Conservation (phyloP, 1,140 invertebrate species). For the Drosophila bocki region DNA sequence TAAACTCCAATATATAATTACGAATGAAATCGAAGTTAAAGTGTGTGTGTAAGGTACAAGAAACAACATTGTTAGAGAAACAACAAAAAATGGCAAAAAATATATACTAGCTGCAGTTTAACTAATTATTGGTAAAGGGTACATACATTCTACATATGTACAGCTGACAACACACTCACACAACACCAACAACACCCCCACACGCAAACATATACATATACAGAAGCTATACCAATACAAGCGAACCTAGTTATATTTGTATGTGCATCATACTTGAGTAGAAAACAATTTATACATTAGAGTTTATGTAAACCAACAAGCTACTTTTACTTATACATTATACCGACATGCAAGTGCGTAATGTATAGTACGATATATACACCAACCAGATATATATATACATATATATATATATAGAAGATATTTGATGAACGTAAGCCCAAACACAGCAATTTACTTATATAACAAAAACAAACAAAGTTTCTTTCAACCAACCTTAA, state of each 20-base stretch:
- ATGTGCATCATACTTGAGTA: constrained; percentile 61
- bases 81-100: constrained; percentile 22
- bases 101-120: constrained; percentile 48
- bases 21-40: constrained; percentile 22
- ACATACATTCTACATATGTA: constrained; percentile 83
- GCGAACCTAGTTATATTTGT: constrained; percentile 49
- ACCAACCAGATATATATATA: constrained; percentile 30
- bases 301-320: constrained; percentile 52
- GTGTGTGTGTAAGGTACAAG: constrained; percentile 41
- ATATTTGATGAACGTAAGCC: constrained; percentile 59
- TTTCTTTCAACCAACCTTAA: constrained; percentile 46
- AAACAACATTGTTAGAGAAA: constrained; percentile 23
- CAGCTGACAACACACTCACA: constrained; percentile 48
- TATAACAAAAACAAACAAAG: constrained; percentile 37
- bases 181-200: constrained; percentile 20
- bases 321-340: constrained; percentile 63
- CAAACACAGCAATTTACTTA: constrained; percentile 79
- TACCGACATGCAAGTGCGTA: constrained; percentile 39
- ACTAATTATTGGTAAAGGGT: constrained; percentile 66
- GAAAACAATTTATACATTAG: constrained; percentile 66
- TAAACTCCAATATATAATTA: constrained; percentile 36
- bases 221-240: constrained; percentile 48
- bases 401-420: constrained; percentile 20
- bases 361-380: constrained; percentile 48
- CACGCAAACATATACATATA: constrained; percentile 34